Evolutionary conservation across 2,797 vertebrate genomes (phyloP).

Genomic region (Botia kubotai): DNA sequence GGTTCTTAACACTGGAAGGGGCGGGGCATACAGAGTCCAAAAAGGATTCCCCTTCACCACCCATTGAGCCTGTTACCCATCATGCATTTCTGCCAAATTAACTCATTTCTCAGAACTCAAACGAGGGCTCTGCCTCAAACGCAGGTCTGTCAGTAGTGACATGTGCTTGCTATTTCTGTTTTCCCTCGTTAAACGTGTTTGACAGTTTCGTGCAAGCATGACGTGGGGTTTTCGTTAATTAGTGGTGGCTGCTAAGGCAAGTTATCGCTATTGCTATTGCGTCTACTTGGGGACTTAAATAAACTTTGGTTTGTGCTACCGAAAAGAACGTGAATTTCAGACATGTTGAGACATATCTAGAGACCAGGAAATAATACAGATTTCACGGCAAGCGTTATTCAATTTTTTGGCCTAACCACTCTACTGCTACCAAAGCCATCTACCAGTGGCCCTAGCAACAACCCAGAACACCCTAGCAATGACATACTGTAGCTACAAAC

Average conservation of each 20-base stretch:
- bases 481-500: neutral
- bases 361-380: neutral
- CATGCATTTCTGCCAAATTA: constrained; percentile 21
- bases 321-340: neutral
- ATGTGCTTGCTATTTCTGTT: constrained; percentile 10
- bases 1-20: neutral
- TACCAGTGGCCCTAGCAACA: too few relatives aligned
- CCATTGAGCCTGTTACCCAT: constrained; percentile 2
- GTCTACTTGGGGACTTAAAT: neutral
- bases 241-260: neutral
- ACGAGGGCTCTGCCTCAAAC: neutral
- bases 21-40: neutral
- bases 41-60: constrained; percentile 18
- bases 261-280: neutral
- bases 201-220: neutral
- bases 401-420: too few relatives aligned
- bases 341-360: neutral
- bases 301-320: neutral
- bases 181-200: constrained; percentile 4
- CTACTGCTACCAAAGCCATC: too few relatives aligned
- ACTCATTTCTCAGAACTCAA: constrained; percentile 28
- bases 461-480: neutral
- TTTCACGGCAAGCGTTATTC: too few relatives aligned
- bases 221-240: constrained; percentile 7
- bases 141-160: constrained; percentile 10